Evolutionary conservation across 2,113 vertebrate species (phyloP).

Genomic region (Sprattus sprattus): DNA sequence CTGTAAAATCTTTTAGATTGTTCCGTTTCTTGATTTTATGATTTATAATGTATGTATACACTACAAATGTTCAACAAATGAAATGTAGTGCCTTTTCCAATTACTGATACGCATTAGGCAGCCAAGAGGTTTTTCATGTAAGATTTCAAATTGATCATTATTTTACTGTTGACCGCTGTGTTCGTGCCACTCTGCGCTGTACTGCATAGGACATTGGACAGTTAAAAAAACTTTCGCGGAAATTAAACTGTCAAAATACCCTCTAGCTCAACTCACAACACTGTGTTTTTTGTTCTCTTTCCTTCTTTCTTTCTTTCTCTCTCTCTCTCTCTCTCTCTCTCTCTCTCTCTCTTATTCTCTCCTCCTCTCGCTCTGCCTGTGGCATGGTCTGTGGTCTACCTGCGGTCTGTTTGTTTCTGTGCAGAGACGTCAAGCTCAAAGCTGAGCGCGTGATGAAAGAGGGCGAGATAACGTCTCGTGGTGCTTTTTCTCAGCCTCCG

Average conservation of each 20-base stretch:
- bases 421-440: slow-evolving; percentile 63
- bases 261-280: neutral
- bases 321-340: neutral
- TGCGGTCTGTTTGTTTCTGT: slow-evolving; percentile 75
- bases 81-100: neutral
- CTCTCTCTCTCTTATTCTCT: slow-evolving; percentile 20
- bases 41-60: neutral
- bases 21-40: too few species aligned
- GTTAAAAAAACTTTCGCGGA: neutral
- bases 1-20: too few species aligned
- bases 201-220: neutral
- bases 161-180: neutral
- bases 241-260: neutral
- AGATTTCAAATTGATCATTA: neutral
- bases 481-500: neutral
- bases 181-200: neutral
- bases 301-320: neutral
- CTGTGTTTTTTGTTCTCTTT: neutral
- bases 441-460: slow-evolving; percentile 47
- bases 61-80: neutral
- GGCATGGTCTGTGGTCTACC: slow-evolving; percentile 67
- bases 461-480: slow-evolving; percentile 55
- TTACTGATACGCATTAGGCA: neutral
- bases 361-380: slow-evolving; percentile 55
- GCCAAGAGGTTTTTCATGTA: neutral